Percentiles rank a stretch among this genome's conserved stretches.
These are phyloP conservation scores for Chloebia gouldiae DNA, from an alignment of 2,113 vertebrate genomes.

Conservation along the genomic window DNA sequence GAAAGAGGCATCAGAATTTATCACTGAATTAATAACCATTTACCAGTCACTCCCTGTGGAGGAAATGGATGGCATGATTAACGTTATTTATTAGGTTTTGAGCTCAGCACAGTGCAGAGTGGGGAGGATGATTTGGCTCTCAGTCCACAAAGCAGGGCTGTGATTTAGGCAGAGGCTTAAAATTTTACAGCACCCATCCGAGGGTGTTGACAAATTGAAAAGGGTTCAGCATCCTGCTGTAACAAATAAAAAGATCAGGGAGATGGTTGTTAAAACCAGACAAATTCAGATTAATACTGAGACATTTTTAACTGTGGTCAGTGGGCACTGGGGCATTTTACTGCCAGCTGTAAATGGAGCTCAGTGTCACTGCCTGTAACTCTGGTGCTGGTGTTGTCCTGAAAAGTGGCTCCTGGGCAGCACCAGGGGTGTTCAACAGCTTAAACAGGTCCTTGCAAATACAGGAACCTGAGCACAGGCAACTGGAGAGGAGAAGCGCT, in stretches of 20 bases:
- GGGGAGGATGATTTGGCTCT: neutral
- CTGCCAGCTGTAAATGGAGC: fast-evolving
- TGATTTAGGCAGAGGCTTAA: conserved; percentile 47
- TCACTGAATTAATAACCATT: conserved; percentile 48
- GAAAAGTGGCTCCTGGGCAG: neutral
- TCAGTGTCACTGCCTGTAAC: fast-evolving
- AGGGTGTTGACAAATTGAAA: conserved; percentile 21
- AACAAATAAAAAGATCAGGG: neutral
- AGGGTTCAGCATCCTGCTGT: neutral
- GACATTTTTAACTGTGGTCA: neutral
- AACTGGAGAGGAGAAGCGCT: neutral
- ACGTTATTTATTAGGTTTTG: conserved; percentile 31
- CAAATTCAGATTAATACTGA: neutral
- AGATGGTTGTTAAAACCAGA: neutral
- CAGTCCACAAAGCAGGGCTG: neutral
- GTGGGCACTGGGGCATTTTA: neutral
- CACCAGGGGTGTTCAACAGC: neutral
- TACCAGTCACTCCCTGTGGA: conserved; percentile 16
- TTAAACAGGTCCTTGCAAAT: neutral
- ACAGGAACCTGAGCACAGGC: neutral
- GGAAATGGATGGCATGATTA: conserved; percentile 47
- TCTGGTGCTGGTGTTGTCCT: neutral
- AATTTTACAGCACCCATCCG: neutral
- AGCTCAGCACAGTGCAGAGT: neutral
- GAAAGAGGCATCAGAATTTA: conserved; percentile 39